Evolutionary conservation across 2,113 vertebrate species (phyloP), one percentile per base, ranked within the genome.

Genomic region (Seriola quinqueradiata): DNA sequence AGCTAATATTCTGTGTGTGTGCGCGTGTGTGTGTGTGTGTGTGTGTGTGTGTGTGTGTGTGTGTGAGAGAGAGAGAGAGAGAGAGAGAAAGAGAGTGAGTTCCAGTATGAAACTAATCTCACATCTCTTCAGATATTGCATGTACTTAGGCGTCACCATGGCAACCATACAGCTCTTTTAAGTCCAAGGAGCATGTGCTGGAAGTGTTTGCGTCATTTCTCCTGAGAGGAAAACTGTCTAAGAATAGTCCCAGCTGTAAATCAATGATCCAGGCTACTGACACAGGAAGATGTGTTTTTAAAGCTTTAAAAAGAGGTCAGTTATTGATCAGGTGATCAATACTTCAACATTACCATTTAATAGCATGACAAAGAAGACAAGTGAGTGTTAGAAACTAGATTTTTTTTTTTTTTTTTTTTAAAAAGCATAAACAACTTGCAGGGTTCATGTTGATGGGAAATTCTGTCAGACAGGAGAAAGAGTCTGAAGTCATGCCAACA

Each of bases 91-190:
- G 32, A 10, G 19, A 16, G 44, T 4, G 44, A 46, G 44, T 13
- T 52, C 8, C 34, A 48, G 44, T 32, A 28, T 34, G 17, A 64
- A 72, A 50, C 52, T 73, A 64, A 70, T 76, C 52, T 70, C 58
- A 70, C 28, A 65, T 79, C 46, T 79, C 50, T 40, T 73, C 28
- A 70, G 17, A 86, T 60, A 70, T 44, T 40, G 58, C 77, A 85
- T 80, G 55, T 70, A 42, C 81, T 77, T 34, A 67, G 55, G 38
- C 65, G 58, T 91, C 36, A 60, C 85, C 74, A 87, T 83, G 70
- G 82, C 46, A 89, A 91, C 87, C 59, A 57, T 70, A 70, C 48
- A n/a, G 60, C 71, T 79, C 83, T 60, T 74, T 66, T 74, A 76
- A 66, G 13, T 66, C 38, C 17, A 59, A 21, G 34, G 42, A 28